phyloP scores from a whole-genome alignment of 2,888 invertebrate species.

The Gymnocheta viridis region DNA sequence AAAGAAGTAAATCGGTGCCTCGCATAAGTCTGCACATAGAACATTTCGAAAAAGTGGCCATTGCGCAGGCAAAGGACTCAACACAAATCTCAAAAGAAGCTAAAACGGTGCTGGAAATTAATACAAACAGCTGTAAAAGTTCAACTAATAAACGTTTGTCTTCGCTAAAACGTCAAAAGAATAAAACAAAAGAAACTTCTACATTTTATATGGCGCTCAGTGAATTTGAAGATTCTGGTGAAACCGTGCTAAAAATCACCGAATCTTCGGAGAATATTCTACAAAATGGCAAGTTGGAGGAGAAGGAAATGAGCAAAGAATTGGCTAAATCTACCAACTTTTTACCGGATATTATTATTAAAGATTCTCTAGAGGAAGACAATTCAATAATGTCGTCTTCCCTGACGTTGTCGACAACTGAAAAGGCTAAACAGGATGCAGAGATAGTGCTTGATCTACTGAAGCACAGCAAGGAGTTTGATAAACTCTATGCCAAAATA shows the following conservation, averaged over 20 bases:
- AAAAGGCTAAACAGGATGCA: conserved; percentile 85
- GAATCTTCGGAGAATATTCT: conserved; percentile 85
- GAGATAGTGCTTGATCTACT: conserved; percentile 89
- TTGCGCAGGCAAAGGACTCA: conserved; percentile 73
- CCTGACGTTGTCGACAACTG: conserved; percentile 81
- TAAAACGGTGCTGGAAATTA: conserved; percentile 83
- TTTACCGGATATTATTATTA: conserved; percentile 71
- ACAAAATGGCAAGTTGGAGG: conserved; percentile 55
- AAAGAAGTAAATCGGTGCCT: conserved; percentile 81
- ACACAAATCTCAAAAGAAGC: neutral
- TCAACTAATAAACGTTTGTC: conserved; percentile 86
- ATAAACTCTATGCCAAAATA: conserved; percentile 89
- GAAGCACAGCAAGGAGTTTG: conserved; percentile 92
- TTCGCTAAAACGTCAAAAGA: conserved; percentile 86
- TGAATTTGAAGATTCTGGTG: conserved; percentile 79
- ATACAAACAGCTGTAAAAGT: conserved; percentile 86
- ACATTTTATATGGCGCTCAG: conserved; percentile 88
- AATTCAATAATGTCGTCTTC: conserved; percentile 66
- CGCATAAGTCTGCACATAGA: conserved; percentile 77
- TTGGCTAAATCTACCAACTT: conserved; percentile 31
- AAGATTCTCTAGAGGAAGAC: conserved; percentile 68
- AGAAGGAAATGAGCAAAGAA: conserved; percentile 38
- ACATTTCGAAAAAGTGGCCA: conserved; percentile 74
- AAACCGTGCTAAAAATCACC: conserved; percentile 84
- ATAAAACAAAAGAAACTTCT: conserved; percentile 85